A percentile compares a stretch with the other conserved stretches of the same genome.
Evolutionary conservation across 53 echinoderm and acorn worm species (phyloP).

Genomic region (Holothuria leucospilota): DNA sequence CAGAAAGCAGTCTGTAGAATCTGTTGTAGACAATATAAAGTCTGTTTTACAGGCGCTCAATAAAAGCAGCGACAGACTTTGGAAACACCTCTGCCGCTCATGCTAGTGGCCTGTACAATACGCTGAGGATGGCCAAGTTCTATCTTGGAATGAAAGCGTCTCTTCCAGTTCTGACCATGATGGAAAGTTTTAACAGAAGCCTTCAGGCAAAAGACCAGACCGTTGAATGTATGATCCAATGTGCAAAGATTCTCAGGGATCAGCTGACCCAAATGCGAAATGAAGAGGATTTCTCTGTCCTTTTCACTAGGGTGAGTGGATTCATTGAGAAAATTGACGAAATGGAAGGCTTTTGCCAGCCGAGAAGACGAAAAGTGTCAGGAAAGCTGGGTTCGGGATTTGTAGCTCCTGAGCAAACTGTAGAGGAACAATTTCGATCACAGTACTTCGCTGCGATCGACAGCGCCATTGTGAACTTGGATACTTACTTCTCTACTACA

Average conservation of each 20-base stretch:
- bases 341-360: slow-evolving; percentile 2
- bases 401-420: slow-evolving; percentile 40
- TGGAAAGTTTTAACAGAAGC: slow-evolving; percentile 27
- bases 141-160: slow-evolving; percentile 38
- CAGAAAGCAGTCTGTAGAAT: neutral
- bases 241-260: slow-evolving; percentile 37
- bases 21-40: too few species aligned
- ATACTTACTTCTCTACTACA: slow-evolving; percentile 49
- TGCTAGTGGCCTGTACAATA: slow-evolving; percentile 38
- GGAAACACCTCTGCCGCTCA: slow-evolving; percentile 35
- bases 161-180: slow-evolving; percentile 29
- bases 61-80: slow-evolving; percentile 41
- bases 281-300: slow-evolving; percentile 36
- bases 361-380: slow-evolving; percentile 10
- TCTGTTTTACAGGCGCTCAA: too few species aligned
- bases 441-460: slow-evolving; percentile 55
- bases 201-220: slow-evolving; percentile 7
- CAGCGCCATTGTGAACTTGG: slow-evolving; percentile 42
- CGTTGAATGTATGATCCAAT: slow-evolving; percentile 61
- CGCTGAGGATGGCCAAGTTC: slow-evolving; percentile 40
- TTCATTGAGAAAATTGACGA: slow-evolving; percentile 18
- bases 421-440: neutral
- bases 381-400: slow-evolving; percentile 13
- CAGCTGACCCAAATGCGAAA: slow-evolving; percentile 42
- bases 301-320: slow-evolving; percentile 11